Percentiles rank a stretch among this genome's conserved stretches.
Conservation (phyloP, 2,797 vertebrate species). For the Micropoecilia bifurca region DNA sequence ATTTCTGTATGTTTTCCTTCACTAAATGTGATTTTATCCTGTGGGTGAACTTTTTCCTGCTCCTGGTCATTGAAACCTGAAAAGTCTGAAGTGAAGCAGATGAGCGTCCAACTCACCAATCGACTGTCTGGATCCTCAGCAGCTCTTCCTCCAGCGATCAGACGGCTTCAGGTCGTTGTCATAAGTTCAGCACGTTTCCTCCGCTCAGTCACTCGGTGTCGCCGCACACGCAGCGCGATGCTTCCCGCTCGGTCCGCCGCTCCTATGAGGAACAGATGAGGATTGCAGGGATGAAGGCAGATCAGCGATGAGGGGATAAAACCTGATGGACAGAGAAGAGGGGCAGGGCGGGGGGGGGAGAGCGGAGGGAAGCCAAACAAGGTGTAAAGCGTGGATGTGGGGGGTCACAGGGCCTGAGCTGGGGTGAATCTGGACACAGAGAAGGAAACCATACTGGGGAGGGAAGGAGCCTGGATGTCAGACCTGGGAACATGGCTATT, state of each 20-base stretch:
- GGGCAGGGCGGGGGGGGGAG: constrained; percentile 30
- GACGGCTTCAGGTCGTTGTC: constrained; percentile 34
- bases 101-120: constrained; percentile 66
- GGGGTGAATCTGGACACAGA: constrained; percentile 53
- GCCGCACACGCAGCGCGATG: constrained; percentile 45
- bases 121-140: constrained; percentile 40
- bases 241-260: constrained; percentile 63
- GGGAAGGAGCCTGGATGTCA: constrained; percentile 58
- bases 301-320: constrained; percentile 86
- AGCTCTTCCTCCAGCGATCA: constrained; percentile 46
- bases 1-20: no score
- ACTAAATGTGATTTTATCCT: constrained; percentile 5
- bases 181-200: constrained; percentile 57
- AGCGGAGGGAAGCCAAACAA: constrained; percentile 66
- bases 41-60: not conserved
- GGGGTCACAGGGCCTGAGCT: constrained; percentile 63
- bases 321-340: constrained; percentile 71
- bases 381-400: constrained; percentile 59
- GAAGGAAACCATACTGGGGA: constrained; percentile 72
- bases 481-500: constrained; percentile 73
- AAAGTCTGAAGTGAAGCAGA: constrained; percentile 16
- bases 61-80: not conserved
- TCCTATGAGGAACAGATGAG: constrained; percentile 83
- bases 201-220: constrained; percentile 68
- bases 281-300: constrained; percentile 86